Percentiles rank a stretch among this genome's conserved stretches.
phyloP scores from a whole-genome alignment of 2,113 vertebrate species.

The Danio rerio region GRCz12tu NC_133184.1:47928501-47929000 shows the following conservation, averaged over 20 bases:
- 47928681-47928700: neutral
- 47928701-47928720: neutral
- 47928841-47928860: slow-evolving; percentile 39
- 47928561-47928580: too few relatives aligned
- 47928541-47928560: too few relatives aligned
- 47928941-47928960: slow-evolving; percentile 16
- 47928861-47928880: slow-evolving; percentile 41
- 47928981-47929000: neutral
- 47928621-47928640: neutral
- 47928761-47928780: slow-evolving; percentile 69
- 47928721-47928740: neutral
- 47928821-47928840: slow-evolving; percentile 68
- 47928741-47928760: neutral
- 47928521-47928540: too few relatives aligned
- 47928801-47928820: slow-evolving; percentile 70
- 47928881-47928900: neutral
- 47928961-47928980: neutral
- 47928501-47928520: too few relatives aligned
- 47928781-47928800: slow-evolving; percentile 65
- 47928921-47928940: neutral
- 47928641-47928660: neutral
- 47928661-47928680: neutral
- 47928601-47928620: neutral
- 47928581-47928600: neutral
- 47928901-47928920: slow-evolving; percentile 7